Conservation (phyloP, 2,888 invertebrate species). For the Odontocerum albicorne region DNA sequence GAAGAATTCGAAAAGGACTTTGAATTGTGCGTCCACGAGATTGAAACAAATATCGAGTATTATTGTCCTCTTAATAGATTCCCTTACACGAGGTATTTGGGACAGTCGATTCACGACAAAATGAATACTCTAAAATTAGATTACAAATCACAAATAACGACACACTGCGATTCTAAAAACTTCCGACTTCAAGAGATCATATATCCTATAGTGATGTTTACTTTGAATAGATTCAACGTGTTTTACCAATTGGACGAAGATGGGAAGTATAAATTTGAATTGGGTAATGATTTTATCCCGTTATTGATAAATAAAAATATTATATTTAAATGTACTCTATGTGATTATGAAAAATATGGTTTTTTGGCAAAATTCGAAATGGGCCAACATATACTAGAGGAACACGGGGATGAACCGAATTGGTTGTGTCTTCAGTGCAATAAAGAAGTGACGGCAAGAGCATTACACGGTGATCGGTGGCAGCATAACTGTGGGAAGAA, state of each 20-base stretch:
- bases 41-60: slow-evolving; percentile 10
- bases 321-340: slow-evolving; percentile 7
- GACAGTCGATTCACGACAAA: neutral
- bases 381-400: slow-evolving; percentile 5
- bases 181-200: slow-evolving; percentile 6
- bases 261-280: neutral
- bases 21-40: slow-evolving; percentile 4
- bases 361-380: slow-evolving; percentile 1
- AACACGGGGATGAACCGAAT: slow-evolving; percentile 14
- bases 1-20: slow-evolving; percentile 4
- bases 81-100: slow-evolving; percentile 12
- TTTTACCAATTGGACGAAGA: neutral
- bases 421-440: slow-evolving; percentile 11
- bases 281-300: neutral
- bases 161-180: slow-evolving; percentile 2
- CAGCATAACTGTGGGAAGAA: slow-evolving; percentile 2
- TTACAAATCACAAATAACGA: neutral
- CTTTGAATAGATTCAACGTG: slow-evolving; percentile 4
- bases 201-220: neutral
- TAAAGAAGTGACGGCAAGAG: neutral
- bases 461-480: neutral
- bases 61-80: neutral
- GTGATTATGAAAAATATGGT: neutral
- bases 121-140: neutral
- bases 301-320: neutral